Conservation (phyloP, 2,888 invertebrate species). For the Arctia plantaginis region DNA sequence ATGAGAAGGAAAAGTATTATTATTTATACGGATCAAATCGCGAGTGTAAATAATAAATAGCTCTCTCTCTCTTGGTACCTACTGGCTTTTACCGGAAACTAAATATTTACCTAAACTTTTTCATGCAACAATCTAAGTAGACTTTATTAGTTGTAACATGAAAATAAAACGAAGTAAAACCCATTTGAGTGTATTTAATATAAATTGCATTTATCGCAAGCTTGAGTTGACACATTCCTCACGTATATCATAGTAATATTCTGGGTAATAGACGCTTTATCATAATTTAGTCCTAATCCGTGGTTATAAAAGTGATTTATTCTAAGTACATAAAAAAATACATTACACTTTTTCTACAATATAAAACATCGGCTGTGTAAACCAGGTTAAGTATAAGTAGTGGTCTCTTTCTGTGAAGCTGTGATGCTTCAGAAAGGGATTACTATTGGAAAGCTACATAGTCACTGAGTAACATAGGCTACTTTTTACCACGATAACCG, state of each 20-base stretch:
- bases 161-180: not conserved
- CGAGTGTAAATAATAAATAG: not conserved
- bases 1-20: not conserved
- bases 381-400: not conserved
- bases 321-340: conserved; percentile 7
- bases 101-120: not conserved
- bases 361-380: not conserved
- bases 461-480: no score
- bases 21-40: not conserved
- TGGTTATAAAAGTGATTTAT: conserved; percentile 26
- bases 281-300: conserved; percentile 27
- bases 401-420: no score
- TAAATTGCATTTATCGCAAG: not conserved
- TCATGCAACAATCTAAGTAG: no score
- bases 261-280: conserved; percentile 20
- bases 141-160: not conserved
- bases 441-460: no score
- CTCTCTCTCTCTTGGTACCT: no score
- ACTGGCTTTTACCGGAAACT: not conserved
- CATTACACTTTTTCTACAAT: conserved; percentile 2
- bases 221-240: conserved; percentile 8
- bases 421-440: no score
- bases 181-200: not conserved
- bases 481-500: no score
- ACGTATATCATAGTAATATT: conserved; percentile 16